phyloP scores from a whole-genome alignment of 2,797 vertebrate species.

The Adelosebastes latens region DNA sequence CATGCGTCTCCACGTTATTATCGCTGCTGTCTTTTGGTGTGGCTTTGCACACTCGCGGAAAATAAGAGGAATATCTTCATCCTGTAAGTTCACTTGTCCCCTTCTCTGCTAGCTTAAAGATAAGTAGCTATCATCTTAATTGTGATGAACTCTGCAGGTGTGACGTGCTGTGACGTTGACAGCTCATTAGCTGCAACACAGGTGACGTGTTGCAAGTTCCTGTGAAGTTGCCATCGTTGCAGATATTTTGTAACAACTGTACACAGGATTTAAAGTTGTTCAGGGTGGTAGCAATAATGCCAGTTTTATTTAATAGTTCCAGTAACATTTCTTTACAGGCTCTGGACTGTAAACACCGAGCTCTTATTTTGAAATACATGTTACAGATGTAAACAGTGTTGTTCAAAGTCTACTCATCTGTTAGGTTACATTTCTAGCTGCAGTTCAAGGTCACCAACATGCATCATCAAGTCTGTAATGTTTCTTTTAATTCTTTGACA shows the following conservation, averaged over 20 bases:
- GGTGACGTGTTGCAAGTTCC: background rate
- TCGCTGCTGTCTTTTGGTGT: conserved; percentile 58
- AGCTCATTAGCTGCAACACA: background rate
- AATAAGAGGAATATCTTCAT: conserved; percentile 81
- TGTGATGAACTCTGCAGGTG: background rate
- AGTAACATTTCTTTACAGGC: background rate
- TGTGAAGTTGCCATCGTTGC: background rate
- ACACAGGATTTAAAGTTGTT: background rate
- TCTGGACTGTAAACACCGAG: background rate
- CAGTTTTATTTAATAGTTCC: background rate
- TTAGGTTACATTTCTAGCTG: background rate
- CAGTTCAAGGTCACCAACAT: conserved; percentile 1
- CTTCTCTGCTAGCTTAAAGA: conserved; percentile 45
- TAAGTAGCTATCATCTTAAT: background rate
- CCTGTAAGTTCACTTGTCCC: conserved; percentile 72
- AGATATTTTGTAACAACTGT: background rate
- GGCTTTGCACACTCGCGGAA: conserved; percentile 70
- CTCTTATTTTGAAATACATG: background rate
- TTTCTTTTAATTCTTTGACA: conserved; percentile 30
- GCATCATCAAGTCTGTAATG: background rate
- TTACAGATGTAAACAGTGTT: background rate
- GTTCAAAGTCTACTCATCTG: background rate
- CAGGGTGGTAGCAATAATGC: background rate
- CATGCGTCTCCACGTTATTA: conserved; percentile 65
- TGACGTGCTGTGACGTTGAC: background rate